Evolutionary conservation across 2,888 invertebrate genomes (phyloP).

Genomic region (Melieria crassipennis): DNA sequence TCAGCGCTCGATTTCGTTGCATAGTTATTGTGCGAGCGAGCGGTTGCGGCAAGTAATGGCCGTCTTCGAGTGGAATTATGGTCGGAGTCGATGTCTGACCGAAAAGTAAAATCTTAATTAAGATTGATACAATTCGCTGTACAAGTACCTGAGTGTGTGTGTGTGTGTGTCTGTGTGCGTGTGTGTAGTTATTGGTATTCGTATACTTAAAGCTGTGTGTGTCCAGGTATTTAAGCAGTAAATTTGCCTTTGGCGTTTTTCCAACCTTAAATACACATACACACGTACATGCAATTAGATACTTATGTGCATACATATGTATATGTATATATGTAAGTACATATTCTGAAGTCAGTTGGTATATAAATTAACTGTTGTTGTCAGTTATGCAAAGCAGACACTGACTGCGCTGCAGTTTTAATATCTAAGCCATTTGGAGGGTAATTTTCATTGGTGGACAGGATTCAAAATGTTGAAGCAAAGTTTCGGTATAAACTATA

Average conservation of each 20-base stretch:
- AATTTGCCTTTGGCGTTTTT: too few relatives aligned
- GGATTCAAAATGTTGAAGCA: too few relatives aligned
- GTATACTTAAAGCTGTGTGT: too few relatives aligned
- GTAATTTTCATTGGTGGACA: too few relatives aligned
- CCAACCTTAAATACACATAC: neutral
- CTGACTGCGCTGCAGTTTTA: too few relatives aligned
- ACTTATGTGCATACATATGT: neutral
- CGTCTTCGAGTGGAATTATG: slow-evolving; percentile 23
- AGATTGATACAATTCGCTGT: slow-evolving; percentile 59
- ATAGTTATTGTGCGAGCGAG: neutral
- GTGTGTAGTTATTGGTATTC: neutral
- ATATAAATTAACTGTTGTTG: too few relatives aligned
- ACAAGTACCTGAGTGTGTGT: too few relatives aligned
- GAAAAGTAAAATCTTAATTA: slow-evolving; percentile 60
- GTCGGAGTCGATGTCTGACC: slow-evolving; percentile 28
- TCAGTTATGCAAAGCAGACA: too few relatives aligned
- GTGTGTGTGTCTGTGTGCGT: neutral
- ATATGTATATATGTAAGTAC: neutral
- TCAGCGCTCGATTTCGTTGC: neutral
- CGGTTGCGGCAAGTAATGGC: slow-evolving; percentile 10
- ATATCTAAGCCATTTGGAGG: too few relatives aligned
- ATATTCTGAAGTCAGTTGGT: too few relatives aligned
- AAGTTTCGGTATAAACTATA: too few relatives aligned
- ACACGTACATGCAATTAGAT: neutral
- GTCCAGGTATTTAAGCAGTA: too few relatives aligned